Conservation (phyloP, 2,113 vertebrate species). For the Callospermophilus lateralis region DNA sequence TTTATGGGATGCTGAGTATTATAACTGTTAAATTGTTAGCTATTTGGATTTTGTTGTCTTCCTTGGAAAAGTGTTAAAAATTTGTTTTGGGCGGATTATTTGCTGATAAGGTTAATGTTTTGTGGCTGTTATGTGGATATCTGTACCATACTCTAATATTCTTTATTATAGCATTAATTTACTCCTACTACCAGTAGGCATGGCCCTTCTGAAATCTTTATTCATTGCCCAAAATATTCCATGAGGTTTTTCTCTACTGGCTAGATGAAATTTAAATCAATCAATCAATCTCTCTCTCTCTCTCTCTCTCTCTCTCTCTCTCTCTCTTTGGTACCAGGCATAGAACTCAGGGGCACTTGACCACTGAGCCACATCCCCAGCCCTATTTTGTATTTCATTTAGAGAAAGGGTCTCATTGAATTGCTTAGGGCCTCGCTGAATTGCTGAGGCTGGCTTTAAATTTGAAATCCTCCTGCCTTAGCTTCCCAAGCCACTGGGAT, state of each 20-base stretch:
- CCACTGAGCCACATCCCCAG: too few species aligned
- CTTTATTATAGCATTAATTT: constrained; percentile 51
- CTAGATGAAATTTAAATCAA: neutral
- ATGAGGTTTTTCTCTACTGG: neutral
- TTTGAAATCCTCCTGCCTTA: too few species aligned
- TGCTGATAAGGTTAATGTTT: neutral
- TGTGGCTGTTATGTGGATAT: neutral
- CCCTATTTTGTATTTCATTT: too few species aligned
- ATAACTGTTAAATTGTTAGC: neutral
- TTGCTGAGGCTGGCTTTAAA: too few species aligned
- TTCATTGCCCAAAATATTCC: constrained; percentile 3
- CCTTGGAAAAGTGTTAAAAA: neutral
- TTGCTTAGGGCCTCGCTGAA: too few species aligned
- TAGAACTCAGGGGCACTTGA: too few species aligned
- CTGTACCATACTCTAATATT: neutral
- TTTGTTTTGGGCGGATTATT: neutral
- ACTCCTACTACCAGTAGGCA: neutral
- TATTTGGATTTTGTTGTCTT: constrained; percentile 42
- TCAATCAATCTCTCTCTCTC: too few species aligned
- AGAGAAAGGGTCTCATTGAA: too few species aligned
- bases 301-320: neutral
- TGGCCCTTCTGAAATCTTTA: neutral
- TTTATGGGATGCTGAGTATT: neutral
- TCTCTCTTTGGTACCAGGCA: too few species aligned
- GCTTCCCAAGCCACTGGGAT: too few species aligned